A percentile compares a stretch with the other conserved stretches of the same genome.
Conservation (phyloP, 2,888 invertebrate genomes). For the Sisyra nigra region DNA sequence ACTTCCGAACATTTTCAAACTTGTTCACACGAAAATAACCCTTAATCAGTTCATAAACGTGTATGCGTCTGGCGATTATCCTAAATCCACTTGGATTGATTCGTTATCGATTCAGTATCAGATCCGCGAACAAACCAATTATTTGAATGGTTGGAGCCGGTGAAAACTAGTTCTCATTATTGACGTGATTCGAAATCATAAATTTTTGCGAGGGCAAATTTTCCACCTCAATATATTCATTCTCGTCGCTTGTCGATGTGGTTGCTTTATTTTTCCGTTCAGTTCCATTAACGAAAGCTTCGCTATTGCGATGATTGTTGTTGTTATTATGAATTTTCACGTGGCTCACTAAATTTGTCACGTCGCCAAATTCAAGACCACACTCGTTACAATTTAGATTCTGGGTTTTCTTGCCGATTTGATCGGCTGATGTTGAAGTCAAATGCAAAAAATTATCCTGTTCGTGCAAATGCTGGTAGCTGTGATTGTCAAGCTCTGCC, state of each 20-base stretch:
- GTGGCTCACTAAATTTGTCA: neutral
- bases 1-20: no score
- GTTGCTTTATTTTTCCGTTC: neutral
- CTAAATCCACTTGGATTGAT: no score
- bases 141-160: no score
- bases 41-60: no score
- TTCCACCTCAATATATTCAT: slow-evolving; percentile 4
- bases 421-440: neutral
- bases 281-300: neutral
- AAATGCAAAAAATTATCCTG: neutral
- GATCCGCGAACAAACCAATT: no score
- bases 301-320: neutral
- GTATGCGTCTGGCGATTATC: no score
- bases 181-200: no score
- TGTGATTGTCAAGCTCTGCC: slow-evolving; percentile 80
- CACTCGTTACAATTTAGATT: neutral
- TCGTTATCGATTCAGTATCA: no score
- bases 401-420: neutral
- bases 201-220: neutral
- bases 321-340: neutral
- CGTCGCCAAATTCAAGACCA: neutral
- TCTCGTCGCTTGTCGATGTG: neutral
- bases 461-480: slow-evolving; percentile 32
- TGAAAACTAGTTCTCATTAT: no score
- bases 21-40: no score